phyloP scores from a whole-genome alignment of 2,888 invertebrate species.

The Pristionchus exspectatus region DNA sequence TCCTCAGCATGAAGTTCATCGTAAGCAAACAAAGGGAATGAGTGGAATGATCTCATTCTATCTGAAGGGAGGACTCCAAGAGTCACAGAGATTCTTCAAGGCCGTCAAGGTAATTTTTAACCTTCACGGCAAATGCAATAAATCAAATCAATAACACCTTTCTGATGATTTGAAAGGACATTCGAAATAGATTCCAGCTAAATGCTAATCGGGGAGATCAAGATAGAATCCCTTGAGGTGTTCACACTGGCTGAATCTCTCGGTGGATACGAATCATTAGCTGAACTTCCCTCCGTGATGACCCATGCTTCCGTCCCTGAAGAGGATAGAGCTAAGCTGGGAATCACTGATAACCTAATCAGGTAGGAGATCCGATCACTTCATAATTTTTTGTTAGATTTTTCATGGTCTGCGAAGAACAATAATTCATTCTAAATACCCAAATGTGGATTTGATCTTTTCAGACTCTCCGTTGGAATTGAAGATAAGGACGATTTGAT shows the following conservation, averaged over 20 bases:
- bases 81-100: slow-evolving; percentile 87
- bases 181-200: no score
- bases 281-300: slow-evolving; percentile 93
- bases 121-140: no score
- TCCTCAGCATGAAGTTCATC: slow-evolving; percentile 89
- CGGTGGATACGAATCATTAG: slow-evolving; percentile 95
- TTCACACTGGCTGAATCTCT: slow-evolving; percentile 94
- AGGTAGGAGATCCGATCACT: slow-evolving; percentile 21
- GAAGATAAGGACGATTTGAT: slow-evolving; percentile 91
- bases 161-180: neutral
- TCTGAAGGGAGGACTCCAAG: slow-evolving; percentile 87
- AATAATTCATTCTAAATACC: no score
- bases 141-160: neutral
- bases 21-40: slow-evolving; percentile 88
- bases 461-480: slow-evolving; percentile 90
- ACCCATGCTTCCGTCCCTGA: slow-evolving; percentile 93
- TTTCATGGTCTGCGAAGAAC: neutral
- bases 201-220: neutral
- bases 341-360: slow-evolving; percentile 90
- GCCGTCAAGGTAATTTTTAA: slow-evolving; percentile 82
- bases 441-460: slow-evolving; percentile 45
- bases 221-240: slow-evolving; percentile 78
- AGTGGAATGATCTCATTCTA: slow-evolving; percentile 94
- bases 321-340: slow-evolving; percentile 85
- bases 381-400: neutral